phyloP scores from a whole-genome alignment of 2,888 invertebrate genomes.

The Philereme transversata region DNA sequence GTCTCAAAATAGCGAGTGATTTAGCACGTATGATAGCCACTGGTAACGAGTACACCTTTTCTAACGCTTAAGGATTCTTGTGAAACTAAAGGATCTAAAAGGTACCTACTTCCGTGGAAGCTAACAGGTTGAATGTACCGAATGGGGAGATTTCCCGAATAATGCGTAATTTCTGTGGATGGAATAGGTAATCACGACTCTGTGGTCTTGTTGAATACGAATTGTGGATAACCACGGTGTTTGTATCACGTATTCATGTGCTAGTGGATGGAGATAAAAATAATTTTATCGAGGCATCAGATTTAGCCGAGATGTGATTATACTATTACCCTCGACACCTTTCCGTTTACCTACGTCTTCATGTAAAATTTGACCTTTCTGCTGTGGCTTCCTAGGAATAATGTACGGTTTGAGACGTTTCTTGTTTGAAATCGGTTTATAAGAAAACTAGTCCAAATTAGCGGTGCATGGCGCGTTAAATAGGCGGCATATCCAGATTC shows the following conservation, averaged over 20 bases:
- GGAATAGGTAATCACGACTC: slow-evolving; percentile 35
- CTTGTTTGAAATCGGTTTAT: too few species aligned
- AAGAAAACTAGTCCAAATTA: too few species aligned
- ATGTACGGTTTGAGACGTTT: too few species aligned
- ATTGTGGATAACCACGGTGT: slow-evolving; percentile 31
- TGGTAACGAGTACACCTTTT: slow-evolving; percentile 42
- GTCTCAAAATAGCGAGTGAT: too few species aligned
- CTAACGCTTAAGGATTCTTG: slow-evolving; percentile 33
- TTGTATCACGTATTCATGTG: slow-evolving; percentile 25
- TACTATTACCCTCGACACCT: slow-evolving; percentile 17
- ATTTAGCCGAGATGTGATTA: slow-evolving; percentile 17
- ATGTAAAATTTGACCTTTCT: slow-evolving; percentile 5
- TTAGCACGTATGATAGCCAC: not conserved
- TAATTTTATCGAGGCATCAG: slow-evolving; percentile 26
- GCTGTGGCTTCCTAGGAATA: too few species aligned
- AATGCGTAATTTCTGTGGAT: slow-evolving; percentile 38
- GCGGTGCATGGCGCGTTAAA: too few species aligned
- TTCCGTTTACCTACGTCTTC: slow-evolving; percentile 8
- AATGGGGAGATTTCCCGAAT: slow-evolving; percentile 34
- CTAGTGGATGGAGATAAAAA: slow-evolving; percentile 20
- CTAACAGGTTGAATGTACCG: slow-evolving; percentile 28
- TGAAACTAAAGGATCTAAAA: slow-evolving; percentile 40
- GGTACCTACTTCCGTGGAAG: slow-evolving; percentile 33
- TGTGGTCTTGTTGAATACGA: slow-evolving; percentile 36
- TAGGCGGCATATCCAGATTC: too few species aligned